Base-by-base conservation (phyloP, 2,888 invertebrate genomes). In the Lampropteryx suffumata region DNA sequence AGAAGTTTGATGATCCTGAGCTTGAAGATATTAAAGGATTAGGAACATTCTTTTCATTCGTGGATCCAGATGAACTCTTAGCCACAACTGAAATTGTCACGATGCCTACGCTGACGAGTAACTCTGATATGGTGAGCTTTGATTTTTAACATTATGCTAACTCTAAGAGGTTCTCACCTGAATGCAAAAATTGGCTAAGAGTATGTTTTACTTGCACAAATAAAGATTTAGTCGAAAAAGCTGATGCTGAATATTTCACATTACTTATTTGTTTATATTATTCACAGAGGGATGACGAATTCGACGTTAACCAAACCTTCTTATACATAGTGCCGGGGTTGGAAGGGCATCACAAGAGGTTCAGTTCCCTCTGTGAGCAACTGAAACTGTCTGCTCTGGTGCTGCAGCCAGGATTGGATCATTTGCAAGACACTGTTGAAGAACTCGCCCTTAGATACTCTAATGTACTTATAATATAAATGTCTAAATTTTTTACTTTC, bases 281-380 rank as follows among this genome's bases (percentile, higher is more conserved):
- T 34, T 62, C 59, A 9, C 52, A 81, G 81, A 61, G 69, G 34
- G 65, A 67, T 4, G 76, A 81, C 13, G 78, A 79, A 27, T 65
- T 73, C 26, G 64, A 79, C 36, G 28, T 51, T 0, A 62, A 41
- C 3, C 55, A 69, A 14, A 61, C 60, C 1, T 69, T 70, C 51
- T 32, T 82, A 24, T 74, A 69, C 52, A 64, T 84, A 33, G 44
- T 84, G 8, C 82, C 82, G 0, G 82, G 81, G 0, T 41, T 81
- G 26, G 82, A 82, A 45, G 74, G 77, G 0, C 72, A 75, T 37
- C 58, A 76, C 41, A 36, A 45, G 2, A 61, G 71, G 21, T 81
- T 81, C 62, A 45, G 46, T 0, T 9, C 40, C 2, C 43, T 80
- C 6, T 76, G 77, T 44, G 73, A 76, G 47, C 65, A 75, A 0